These are phyloP conservation scores for Lerema accius DNA, from an alignment of 1,140 invertebrate genomes.

Conservation along the genomic window DNA sequence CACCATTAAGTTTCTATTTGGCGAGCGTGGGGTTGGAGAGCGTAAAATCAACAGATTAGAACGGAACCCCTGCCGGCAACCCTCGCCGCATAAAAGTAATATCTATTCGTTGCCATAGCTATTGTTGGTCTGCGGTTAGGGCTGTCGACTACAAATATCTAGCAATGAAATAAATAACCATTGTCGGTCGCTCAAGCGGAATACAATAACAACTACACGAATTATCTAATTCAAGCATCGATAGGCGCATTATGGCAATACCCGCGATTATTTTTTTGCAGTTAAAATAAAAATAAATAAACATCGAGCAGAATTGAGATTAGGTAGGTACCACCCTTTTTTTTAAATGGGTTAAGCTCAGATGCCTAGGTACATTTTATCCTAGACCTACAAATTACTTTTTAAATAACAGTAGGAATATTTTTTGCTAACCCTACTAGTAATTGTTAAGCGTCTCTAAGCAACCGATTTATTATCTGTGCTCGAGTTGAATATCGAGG, in stretches of 20 bases:
- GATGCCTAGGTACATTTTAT: no score
- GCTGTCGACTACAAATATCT: slow-evolving; percentile 58
- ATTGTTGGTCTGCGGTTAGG: slow-evolving; percentile 72
- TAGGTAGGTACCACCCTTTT: no score
- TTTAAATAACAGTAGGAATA: no score
- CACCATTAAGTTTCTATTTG: slow-evolving; percentile 33
- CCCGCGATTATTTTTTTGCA: no score
- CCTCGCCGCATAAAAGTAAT: slow-evolving; percentile 62
- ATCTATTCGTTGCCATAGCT: slow-evolving; percentile 72
- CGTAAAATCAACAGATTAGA: slow-evolving; percentile 82
- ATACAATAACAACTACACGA: slow-evolving; percentile 6
- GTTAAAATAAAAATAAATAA: no score
- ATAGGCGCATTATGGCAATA: no score
- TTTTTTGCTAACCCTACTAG: slow-evolving; percentile 20
- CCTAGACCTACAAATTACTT: no score
- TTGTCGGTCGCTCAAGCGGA: slow-evolving; percentile 10
- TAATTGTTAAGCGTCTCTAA: slow-evolving; percentile 30
- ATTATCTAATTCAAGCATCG: no score
- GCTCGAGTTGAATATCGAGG: slow-evolving; percentile 30
- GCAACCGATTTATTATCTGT: slow-evolving; percentile 35
- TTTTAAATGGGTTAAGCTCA: no score
- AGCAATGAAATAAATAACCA: slow-evolving; percentile 40
- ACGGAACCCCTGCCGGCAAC: slow-evolving; percentile 57
- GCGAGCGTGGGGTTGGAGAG: slow-evolving; percentile 56
- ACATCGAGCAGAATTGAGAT: no score